Conservation (phyloP, 1,140 invertebrate genomes). For the Halotydeus destructor region DNA sequence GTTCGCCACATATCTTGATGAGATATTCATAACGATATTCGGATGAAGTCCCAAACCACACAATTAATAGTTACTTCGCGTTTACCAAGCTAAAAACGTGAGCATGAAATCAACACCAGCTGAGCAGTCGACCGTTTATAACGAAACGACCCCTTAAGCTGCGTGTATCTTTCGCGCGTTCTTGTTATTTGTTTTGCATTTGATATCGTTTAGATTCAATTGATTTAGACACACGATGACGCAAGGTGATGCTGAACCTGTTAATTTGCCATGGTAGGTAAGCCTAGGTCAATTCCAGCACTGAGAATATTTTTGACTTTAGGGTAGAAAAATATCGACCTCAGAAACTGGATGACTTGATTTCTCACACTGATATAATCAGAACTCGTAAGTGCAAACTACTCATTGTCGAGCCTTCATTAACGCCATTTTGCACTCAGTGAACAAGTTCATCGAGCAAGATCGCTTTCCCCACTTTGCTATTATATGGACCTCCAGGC, state of each 20-base stretch:
- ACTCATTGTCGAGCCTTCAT: conserved; percentile 2
- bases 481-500: conserved; percentile 96
- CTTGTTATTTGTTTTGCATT: no score
- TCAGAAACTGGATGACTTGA: conserved; percentile 63
- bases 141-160: no score
- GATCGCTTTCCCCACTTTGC: conserved; percentile 58
- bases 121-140: no score
- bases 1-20: no score
- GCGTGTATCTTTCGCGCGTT: no score
- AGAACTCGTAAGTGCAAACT: conserved; percentile 56
- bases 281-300: background rate
- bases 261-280: background rate
- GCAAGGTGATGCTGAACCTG: background rate
- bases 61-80: no score
- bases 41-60: no score
- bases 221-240: no score
- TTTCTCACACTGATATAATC: conserved; percentile 93
- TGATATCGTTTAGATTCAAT: no score
- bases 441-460: conserved; percentile 6
- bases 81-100: no score
- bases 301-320: background rate
- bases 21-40: no score
- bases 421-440: conserved; percentile 9
- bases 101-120: no score
- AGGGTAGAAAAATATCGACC: conserved; percentile 97